These are phyloP conservation scores for Ceyx melanurus DNA, from an alignment of 2,113 vertebrate species.

Conservation along the genomic window DNA sequence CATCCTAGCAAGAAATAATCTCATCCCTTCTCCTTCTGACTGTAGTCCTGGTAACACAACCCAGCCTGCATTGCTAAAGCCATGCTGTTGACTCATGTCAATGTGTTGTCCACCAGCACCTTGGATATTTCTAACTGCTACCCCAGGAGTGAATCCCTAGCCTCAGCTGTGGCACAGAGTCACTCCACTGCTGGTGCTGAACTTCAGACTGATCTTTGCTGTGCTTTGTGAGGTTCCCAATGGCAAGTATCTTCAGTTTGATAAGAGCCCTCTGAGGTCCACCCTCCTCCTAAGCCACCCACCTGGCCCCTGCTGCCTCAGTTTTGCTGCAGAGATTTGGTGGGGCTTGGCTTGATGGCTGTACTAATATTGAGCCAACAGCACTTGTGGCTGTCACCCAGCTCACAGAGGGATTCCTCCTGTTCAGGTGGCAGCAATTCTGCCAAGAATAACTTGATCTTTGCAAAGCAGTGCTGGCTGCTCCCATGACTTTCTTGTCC, in stretches of 20 bases:
- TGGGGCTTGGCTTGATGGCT: neutral
- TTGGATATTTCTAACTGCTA: neutral
- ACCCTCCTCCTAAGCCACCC: neutral
- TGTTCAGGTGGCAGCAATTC: fast-evolving
- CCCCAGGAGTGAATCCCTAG: neutral
- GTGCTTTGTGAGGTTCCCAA: neutral
- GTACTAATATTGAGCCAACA: neutral
- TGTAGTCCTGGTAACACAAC: neutral
- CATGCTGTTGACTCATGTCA: neutral
- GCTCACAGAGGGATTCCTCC: neutral
- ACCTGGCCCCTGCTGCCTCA: neutral
- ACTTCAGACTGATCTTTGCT: neutral
- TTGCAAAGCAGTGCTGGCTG: neutral
- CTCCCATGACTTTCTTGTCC: neutral
- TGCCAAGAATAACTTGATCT: neutral
- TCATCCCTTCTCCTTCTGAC: neutral
- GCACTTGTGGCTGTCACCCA: too few species aligned
- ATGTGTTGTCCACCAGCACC: neutral
- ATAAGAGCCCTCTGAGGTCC: neutral
- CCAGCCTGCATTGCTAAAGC: neutral
- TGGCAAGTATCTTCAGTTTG: neutral
- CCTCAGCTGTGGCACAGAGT: neutral
- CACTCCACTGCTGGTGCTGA: neutral
- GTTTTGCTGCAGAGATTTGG: neutral
- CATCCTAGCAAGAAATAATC: neutral